Evolutionary conservation across 2,113 vertebrate genomes (phyloP).

Genomic region (Cathartes aura): DNA sequence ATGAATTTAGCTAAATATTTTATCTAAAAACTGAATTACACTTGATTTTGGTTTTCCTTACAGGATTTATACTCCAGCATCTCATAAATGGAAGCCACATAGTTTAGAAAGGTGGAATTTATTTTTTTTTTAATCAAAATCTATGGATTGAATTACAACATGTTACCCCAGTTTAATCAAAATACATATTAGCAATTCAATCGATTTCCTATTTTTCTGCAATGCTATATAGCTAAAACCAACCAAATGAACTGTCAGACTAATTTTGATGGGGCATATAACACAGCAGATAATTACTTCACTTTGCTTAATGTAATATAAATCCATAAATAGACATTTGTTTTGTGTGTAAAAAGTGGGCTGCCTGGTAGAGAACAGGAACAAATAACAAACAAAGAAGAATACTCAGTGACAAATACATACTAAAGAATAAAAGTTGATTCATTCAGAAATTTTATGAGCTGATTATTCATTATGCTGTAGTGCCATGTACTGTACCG

Average conservation of each 20-base stretch:
- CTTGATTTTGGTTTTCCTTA: background rate
- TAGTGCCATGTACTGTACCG: background rate
- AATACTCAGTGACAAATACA: background rate
- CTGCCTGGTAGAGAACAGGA: background rate
- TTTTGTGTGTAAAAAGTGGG: background rate
- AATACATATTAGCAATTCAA: background rate
- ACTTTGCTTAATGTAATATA: background rate
- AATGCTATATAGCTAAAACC: background rate
- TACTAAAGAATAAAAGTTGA: background rate
- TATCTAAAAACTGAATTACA: background rate
- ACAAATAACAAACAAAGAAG: background rate
- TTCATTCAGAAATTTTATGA: background rate
- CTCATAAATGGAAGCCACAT: background rate
- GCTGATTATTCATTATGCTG: background rate
- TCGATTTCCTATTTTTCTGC: constrained; percentile 2
- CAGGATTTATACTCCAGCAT: background rate
- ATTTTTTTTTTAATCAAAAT: background rate
- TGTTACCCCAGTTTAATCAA: constrained; percentile 19
- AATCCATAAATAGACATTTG: background rate
- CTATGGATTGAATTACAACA: background rate
- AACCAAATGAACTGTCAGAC: background rate
- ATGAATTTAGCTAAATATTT: background rate
- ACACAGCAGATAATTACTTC: background rate
- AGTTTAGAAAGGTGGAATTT: background rate
- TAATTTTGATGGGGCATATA: constrained; percentile 14